Base-by-base conservation (phyloP, 2,797 vertebrate genomes). In the Microtus californicus region DNA sequence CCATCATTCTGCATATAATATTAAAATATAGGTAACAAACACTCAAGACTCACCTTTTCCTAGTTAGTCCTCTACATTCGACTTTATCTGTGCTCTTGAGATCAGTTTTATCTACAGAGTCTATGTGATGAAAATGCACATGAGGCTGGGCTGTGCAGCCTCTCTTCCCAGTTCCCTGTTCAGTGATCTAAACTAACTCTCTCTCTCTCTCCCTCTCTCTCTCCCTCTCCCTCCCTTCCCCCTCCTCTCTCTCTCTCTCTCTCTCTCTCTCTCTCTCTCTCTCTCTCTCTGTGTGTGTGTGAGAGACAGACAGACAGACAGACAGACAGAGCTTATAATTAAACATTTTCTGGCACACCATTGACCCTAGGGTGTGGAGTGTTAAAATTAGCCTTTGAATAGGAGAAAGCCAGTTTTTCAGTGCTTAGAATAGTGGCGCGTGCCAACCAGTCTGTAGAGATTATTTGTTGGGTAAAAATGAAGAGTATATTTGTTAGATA, bases 21-120 rank as follows among this genome's bases (percentile, higher is more conserved):
- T 86, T 87, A 79, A 93, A 88, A 87, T 17, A 40, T 43, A 85
- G 87, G 51, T 89, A 56, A 17, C 37, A 69, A 29, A 90, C 45
- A 76, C 37, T 92, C 54, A 81, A 90, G 69, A 69, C 19, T 48
- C 19, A 83, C 23, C 73, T 45, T 94, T 45, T 94, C 81, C 40
- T 88, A 23, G 56, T 88, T 61, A 80, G 76, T 81, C 67, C 79
- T 40, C 29, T 40, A 1, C 10, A 37, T 81, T 83, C 77, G 31
- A 34, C 37, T 89, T 67, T 69, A n/a, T 43, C 90, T 63, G 3
- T 78, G 45, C 69, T 45, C 6, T 71, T 17, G 17, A 77, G 31
- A 61, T 80, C 80, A 76, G 13, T 88, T 83, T 2, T 19, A 31
- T 59, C 82, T 74, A 1, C 34, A 3, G 61, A 56, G 56, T 73